phyloP scores from a whole-genome alignment of 2,113 vertebrate genomes.

The Brachionichthys hirsutus region DNA sequence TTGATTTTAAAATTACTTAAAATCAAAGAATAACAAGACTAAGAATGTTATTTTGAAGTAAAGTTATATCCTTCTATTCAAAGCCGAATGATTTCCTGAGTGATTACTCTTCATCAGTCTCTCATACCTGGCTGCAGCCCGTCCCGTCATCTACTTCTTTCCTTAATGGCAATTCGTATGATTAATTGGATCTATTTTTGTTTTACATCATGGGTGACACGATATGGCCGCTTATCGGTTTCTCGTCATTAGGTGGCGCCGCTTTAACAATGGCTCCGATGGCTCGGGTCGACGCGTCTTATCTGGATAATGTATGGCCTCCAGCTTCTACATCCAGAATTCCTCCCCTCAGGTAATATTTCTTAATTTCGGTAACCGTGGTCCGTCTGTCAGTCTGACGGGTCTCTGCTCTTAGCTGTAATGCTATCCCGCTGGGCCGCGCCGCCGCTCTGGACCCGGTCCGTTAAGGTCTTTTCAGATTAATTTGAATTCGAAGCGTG shows the following conservation, averaged over 20 bases:
- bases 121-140: constrained; percentile 40
- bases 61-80: constrained; percentile 35
- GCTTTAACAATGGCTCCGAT: constrained; percentile 54
- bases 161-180: constrained; percentile 67
- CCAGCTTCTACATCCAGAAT: constrained; percentile 40
- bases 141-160: constrained; percentile 55
- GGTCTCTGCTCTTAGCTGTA: constrained; percentile 27
- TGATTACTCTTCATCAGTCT: constrained; percentile 69
- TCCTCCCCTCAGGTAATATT: constrained; percentile 52
- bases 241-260: constrained; percentile 69
- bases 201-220: constrained; percentile 71
- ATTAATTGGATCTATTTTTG: constrained; percentile 78
- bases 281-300: constrained; percentile 63
- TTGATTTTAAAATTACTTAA: not conserved
- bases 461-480: constrained; percentile 10
- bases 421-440: not conserved
- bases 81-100: constrained; percentile 51
- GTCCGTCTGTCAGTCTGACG: constrained; percentile 21
- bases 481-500: constrained; percentile 17
- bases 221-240: constrained; percentile 72
- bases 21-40: no score
- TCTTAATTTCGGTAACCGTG: constrained; percentile 59
- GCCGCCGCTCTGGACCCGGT: constrained; percentile 32
- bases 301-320: constrained; percentile 71
- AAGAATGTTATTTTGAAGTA: no score